Evolutionary conservation across 2,113 vertebrate genomes (phyloP), one percentile per base, ranked within the genome.

Genomic region (Prionailurus bengalensis): DNA sequence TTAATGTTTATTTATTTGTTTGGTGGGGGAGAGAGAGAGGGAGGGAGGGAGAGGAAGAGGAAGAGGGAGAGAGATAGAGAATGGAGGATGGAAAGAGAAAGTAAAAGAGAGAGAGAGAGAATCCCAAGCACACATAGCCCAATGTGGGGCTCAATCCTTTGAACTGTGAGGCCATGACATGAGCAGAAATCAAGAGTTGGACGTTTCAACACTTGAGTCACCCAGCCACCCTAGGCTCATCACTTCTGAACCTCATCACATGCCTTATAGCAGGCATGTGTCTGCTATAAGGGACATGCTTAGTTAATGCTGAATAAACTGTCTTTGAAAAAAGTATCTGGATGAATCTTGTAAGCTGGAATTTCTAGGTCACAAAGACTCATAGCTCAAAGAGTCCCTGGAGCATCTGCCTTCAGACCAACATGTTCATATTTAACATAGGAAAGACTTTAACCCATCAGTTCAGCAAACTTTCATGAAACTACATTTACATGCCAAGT

Each of bases 311-410:
- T 71, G 73, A 53, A 74, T 66, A 55, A 90, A 92, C 17, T n/a
- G 7, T 80, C 91, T 95, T 16, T 68, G 45, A 23, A 91, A 88
- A 51, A 15, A 73, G 6, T 11, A 84, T 61, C 63, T 61, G 36
- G 13, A 66, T 65, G 16, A 17, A 66, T 48, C 19, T 39, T 68
- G 61, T 25, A 68, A 70, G 16, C 17, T 81, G 10, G n/a, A 10
- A 95, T 95, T 87, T 95, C 21, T n/a, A 68, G 17, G 78, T 81
- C 81, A 88, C 39, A 70, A 51, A 87, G 55, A 61, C 27, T 80
- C n/a, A 84, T 42, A 82, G 36, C 61, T 78, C 2, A 27, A 29
- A 84, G 90, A 66, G 71, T 42, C n/a, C 42, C 27, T 74, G 33
- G 27, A 48, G 51, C 29, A 48, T 76, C 36, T n/a, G 58, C 87